Base-by-base conservation (phyloP, 2,888 invertebrate genomes). In the Antheraea assamensis region DNA sequence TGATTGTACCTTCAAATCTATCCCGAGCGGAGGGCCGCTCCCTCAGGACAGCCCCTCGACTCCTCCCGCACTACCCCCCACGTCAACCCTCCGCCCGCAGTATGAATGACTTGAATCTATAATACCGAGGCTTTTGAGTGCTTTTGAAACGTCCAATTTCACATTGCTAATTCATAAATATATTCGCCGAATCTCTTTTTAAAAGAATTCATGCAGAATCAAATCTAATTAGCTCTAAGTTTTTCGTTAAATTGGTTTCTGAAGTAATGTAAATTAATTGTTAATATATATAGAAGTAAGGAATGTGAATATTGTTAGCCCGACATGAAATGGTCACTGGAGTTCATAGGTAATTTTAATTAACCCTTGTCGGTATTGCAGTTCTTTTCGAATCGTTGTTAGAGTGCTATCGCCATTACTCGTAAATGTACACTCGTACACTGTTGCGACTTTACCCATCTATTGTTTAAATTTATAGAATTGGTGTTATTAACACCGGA, bases 1-100 rank as follows among this genome's bases (percentile, higher is more conserved):
- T 94, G 93, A 94, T 94, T 92, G 93, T 93, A 93, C 94, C 94
- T 93, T 93, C 92, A 93, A 94, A 93, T 94, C 93, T 93, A 94
- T 94, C 92, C 92, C 90, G 88, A 82, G 88, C 82, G 88, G 88
- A 89, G 90, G 92, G 90, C 84, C 84, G 85, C 88, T 87, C 89
- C 89, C 90, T 87, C 85, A 76, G 86, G 81, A 76, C 83, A 79
- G 81, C 82, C 84, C 77, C 83, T 83, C 78, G 72, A 76, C 78
- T 78, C 78, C 80, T 79, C 75, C 78, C 77, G 74, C 77, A 79
- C 81, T 75, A 80, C 80, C 80, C 82, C 80, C 82, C 83, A 82
- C 77, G 80, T 79, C 77, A 80, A 83, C 83, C 78, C 82, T 79
- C 79, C 78, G 76, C 80, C 82, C 86, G 83, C 30, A 15, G 85